Evolutionary conservation across 2,113 vertebrate species (phyloP).

Genomic region (Strigops habroptila): DNA sequence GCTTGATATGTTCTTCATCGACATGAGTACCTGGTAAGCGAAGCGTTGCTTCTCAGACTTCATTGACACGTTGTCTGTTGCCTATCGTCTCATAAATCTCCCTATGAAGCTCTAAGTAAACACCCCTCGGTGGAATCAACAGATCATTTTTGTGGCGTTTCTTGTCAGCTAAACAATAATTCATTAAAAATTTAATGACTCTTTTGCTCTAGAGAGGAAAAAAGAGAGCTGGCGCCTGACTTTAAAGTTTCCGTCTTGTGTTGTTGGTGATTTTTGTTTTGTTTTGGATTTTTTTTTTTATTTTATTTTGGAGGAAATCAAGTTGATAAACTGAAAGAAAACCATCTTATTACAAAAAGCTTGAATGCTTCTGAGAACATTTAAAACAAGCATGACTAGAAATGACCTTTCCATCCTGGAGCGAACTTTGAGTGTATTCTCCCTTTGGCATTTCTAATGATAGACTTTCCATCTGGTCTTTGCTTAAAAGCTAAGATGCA

Average conservation of each 20-base stretch:
- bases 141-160: slow-evolving; percentile 47
- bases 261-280: neutral
- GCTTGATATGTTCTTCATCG: neutral
- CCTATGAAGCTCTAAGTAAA: neutral
- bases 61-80: neutral
- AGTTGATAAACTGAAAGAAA: slow-evolving; percentile 33
- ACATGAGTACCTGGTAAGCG: neutral
- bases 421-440: slow-evolving; percentile 45
- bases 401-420: slow-evolving; percentile 62
- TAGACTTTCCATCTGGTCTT: slow-evolving; percentile 66
- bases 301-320: slow-evolving; percentile 33
- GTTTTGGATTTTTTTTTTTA: neutral
- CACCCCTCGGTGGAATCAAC: slow-evolving; percentile 7
- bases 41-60: neutral
- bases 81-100: neutral
- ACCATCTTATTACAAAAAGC: slow-evolving; percentile 19
- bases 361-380: slow-evolving; percentile 52
- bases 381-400: slow-evolving; percentile 58
- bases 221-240: neutral
- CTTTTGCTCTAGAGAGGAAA: neutral
- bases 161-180: slow-evolving; percentile 48
- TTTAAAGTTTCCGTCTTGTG: slow-evolving; percentile 18
- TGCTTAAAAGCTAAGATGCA: slow-evolving; percentile 58
- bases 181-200: slow-evolving; percentile 58
- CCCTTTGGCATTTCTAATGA: slow-evolving; percentile 67